Evolutionary conservation across 1,140 invertebrate species (phyloP), one percentile per base, ranked within the genome.

Genomic region (Drosophila lacteicornis): DNA sequence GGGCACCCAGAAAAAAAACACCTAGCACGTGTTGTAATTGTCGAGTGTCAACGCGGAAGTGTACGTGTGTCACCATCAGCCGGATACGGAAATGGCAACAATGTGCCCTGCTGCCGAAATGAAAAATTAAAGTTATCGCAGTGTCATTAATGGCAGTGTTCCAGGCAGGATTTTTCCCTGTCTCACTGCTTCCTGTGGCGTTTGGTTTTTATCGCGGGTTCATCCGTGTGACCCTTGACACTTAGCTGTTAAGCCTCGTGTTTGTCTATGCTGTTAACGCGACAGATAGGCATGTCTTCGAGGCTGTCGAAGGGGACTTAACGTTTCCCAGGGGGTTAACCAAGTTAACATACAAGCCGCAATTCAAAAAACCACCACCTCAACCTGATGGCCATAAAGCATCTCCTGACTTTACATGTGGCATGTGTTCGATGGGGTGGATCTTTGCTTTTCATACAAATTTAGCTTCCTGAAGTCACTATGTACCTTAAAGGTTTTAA

Each of bases 11-110:
- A 46, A 69, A 67, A 74, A 27, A 43, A 53, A 76, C 74, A 68
- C 69, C 50, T 49, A 82, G 83, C 83, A 86, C 83, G 83, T 86
- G 83, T 86, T 87, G 80, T 86, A 87, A 87, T 86, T 87, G 83
- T 82, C 83, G 66, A 87, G 67, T 84, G 77, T 61, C 73, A 66
- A 45, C 60, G 80, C 69, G 68, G 68, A 76, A 46, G 79, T 50
- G 76, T 70, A 56, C 61, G 49, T 76, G 71, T 71, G 73, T 63
- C 66, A 42, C 57, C 70, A 55, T 63, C 79, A 82, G 75, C 58
- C 83, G 70, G 82, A 82, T 73, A 58, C 75, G 79, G 83, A 87
- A 82, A 79, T 79, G 79, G 55, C 75, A 61, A 49, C 75, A 82
- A 69, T 86, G 70, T 78, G 82, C 61, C 53, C 47, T 46, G 51